phyloP scores from a whole-genome alignment of 2,888 invertebrate genomes.

The Colostygia pectinataria region DNA sequence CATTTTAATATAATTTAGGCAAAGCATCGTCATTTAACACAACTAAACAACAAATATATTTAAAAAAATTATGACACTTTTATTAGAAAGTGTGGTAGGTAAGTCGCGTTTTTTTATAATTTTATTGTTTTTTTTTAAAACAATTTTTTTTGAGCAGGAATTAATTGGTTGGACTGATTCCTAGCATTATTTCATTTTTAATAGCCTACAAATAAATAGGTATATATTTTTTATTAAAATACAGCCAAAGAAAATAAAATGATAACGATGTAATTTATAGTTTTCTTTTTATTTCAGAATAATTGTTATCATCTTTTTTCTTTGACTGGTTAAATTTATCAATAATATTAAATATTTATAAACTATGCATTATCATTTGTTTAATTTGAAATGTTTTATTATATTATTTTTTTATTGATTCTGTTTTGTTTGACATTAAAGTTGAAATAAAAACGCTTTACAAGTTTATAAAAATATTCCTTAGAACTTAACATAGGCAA shows the following conservation, averaged over 20 bases:
- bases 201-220: not conserved
- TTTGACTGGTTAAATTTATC: slow-evolving; percentile 15
- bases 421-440: too few relatives aligned
- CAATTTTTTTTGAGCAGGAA: slow-evolving; percentile 35
- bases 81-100: slow-evolving; percentile 3
- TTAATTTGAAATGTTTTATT: too few relatives aligned
- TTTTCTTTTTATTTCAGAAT: slow-evolving; percentile 5
- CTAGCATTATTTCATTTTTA: slow-evolving; percentile 16
- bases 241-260: slow-evolving; percentile 30
- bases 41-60: too few relatives aligned
- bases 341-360: not conserved
- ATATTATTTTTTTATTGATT: too few relatives aligned
- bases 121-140: slow-evolving; percentile 3
- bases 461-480: slow-evolving; percentile 3
- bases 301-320: slow-evolving; percentile 33
- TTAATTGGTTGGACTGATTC: slow-evolving; percentile 60
- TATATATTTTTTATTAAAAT: not conserved
- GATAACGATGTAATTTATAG: slow-evolving; percentile 25
- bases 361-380: too few relatives aligned
- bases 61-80: not conserved
- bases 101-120: slow-evolving; percentile 11
- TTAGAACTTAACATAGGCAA: slow-evolving; percentile 2
- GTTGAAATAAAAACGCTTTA: too few relatives aligned
- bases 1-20: not conserved
- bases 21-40: too few relatives aligned